These are phyloP conservation scores for Geopemphigus sp. DNA, from an alignment of 1,140 invertebrate species.

Conservation along the genomic window DNA sequence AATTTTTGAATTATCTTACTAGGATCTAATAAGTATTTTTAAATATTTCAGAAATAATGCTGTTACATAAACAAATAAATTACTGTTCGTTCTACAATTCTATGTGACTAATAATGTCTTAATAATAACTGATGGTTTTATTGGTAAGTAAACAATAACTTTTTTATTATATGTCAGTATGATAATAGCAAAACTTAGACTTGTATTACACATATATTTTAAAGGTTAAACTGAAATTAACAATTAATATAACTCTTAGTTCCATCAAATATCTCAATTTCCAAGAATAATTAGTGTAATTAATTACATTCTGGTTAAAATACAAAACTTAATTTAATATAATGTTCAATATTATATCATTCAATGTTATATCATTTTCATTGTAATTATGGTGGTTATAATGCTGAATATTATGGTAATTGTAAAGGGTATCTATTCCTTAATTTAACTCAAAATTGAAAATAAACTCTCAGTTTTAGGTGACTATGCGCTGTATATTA, in stretches of 20 bases:
- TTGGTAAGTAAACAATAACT: constrained; percentile 8
- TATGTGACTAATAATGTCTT: constrained; percentile 21
- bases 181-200: neutral
- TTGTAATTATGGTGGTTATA: no score
- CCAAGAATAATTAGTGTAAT: constrained; percentile 8
- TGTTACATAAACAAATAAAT: neutral
- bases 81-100: constrained; percentile 11
- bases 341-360: no score
- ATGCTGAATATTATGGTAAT: no score
- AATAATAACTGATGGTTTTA: neutral
- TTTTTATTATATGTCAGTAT: constrained; percentile 19
- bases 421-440: no score
- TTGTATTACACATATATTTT: neutral
- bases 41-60: constrained; percentile 3
- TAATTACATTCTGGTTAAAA: neutral
- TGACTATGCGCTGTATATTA: no score
- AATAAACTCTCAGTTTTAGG: no score
- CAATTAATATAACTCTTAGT: neutral
- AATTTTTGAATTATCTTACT: no score
- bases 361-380: no score
- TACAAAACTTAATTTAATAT: neutral
- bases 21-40: neutral
- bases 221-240: neutral
- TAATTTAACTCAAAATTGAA: no score
- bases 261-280: neutral